These are phyloP conservation scores for Imbricaverruca yamaguchii DNA, from an alignment of 2,888 invertebrate genomes.

Conservation along the genomic window DNA sequence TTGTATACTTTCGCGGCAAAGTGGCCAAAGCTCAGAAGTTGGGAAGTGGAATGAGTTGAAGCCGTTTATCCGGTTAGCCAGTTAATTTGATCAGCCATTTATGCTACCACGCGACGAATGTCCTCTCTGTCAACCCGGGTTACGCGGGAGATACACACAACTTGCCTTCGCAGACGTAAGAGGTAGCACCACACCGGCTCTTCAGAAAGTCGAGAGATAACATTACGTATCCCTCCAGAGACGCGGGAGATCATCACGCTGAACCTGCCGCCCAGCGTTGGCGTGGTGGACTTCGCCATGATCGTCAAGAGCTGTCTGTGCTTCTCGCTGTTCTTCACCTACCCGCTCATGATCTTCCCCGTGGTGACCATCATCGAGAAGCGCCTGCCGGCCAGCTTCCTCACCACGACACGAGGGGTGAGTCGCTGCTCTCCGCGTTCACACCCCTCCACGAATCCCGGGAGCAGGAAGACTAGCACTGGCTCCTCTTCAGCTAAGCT, in stretches of 20 bases:
- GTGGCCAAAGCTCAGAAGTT: too few species aligned
- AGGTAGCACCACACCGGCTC: constrained; percentile 37
- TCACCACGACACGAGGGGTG: constrained; percentile 29
- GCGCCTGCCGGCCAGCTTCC: not conserved
- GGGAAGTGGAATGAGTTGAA: too few species aligned
- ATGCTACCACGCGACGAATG: too few species aligned
- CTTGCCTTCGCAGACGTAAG: too few species aligned
- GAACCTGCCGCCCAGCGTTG: constrained; percentile 40
- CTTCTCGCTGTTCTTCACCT: constrained; percentile 45
- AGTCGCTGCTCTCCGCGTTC: constrained; percentile 6
- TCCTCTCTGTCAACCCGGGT: too few species aligned
- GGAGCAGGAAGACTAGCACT: too few species aligned
- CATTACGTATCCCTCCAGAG: constrained; percentile 35
- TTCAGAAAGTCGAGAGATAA: constrained; percentile 43
- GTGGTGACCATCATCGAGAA: constrained; percentile 35
- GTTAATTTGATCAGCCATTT: too few species aligned
- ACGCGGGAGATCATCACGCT: constrained; percentile 45
- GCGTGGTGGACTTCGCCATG: constrained; percentile 41
- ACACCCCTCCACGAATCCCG: too few species aligned
- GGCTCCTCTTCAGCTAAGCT: too few species aligned
- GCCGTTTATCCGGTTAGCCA: too few species aligned
- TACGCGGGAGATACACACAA: too few species aligned
- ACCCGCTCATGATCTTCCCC: constrained; percentile 41
- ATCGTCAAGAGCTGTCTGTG: constrained; percentile 45
- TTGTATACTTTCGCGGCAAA: too few species aligned